Evolutionary conservation across 2,888 invertebrate genomes (phyloP).

Genomic region (Synanthedon vespiformis): DNA sequence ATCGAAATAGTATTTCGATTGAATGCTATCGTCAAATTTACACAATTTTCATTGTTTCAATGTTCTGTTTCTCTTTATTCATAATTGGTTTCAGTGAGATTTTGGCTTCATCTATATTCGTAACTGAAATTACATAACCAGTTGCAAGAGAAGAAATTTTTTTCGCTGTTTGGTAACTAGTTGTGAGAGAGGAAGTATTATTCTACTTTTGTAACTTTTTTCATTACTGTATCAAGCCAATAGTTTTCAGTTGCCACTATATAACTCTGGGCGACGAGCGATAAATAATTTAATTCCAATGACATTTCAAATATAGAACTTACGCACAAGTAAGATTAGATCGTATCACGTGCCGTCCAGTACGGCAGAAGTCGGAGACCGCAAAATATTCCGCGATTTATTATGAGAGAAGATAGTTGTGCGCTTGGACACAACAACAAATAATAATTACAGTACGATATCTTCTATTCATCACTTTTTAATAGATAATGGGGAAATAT

Average conservation of each 20-base stretch:
- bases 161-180: too few species aligned
- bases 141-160: too few species aligned
- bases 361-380: slow-evolving; percentile 7
- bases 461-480: not conserved
- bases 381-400: slow-evolving; percentile 25
- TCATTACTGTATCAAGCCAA: not conserved
- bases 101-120: too few species aligned
- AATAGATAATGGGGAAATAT: too few species aligned
- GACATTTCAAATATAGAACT: not conserved
- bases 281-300: not conserved
- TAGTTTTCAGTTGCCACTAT: not conserved
- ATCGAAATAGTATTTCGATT: slow-evolving; percentile 14
- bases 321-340: slow-evolving; percentile 7
- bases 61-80: not conserved
- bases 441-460: not conserved
- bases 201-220: too few species aligned
- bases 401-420: slow-evolving; percentile 2
- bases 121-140: too few species aligned
- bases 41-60: not conserved
- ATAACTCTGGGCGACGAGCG: not conserved
- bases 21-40: not conserved
- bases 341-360: slow-evolving; percentile 11
- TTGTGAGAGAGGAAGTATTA: too few species aligned
- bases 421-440: slow-evolving; percentile 5
- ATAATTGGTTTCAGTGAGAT: not conserved